Percentiles rank a stretch among this genome's conserved stretches.
These are phyloP conservation scores for Dasyornis broadbenti DNA, from an alignment of 2,113 vertebrate genomes.

Conservation along the genomic window DNA sequence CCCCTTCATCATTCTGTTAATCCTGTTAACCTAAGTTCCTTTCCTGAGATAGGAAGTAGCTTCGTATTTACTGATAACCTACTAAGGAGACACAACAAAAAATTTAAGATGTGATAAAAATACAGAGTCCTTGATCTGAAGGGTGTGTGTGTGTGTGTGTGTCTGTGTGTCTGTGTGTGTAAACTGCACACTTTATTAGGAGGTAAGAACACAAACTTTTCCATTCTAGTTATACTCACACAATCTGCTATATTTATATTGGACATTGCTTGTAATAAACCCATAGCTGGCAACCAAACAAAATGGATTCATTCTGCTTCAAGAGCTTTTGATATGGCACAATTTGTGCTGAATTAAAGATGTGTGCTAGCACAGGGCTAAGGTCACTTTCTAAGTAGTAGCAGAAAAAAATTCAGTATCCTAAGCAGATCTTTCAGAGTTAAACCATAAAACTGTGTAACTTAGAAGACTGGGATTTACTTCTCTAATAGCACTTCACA, in stretches of 20 bases:
- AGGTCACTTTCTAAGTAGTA: not conserved
- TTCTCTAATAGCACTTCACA: not conserved
- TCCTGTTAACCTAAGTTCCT: not conserved
- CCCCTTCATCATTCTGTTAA: not conserved
- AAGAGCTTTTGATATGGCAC: not conserved
- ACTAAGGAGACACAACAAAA: not conserved
- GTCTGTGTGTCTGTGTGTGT: not conserved
- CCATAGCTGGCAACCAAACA: not conserved
- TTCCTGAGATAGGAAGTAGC: not conserved
- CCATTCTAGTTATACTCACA: not conserved
- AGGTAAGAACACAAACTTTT: not conserved
- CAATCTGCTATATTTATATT: not conserved
- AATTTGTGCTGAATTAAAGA: not conserved
- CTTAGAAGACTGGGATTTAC: not conserved
- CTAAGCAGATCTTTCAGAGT: not conserved
- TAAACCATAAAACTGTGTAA: not conserved
- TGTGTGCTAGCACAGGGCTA: not conserved
- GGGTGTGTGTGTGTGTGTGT: not conserved
- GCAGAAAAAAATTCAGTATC: not conserved
- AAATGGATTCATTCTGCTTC: not conserved
- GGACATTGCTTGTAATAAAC: not conserved
- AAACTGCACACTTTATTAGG: not conserved
- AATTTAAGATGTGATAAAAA: not conserved
- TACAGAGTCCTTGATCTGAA: not conserved
- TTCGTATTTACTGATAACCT: not conserved